Base-by-base conservation (phyloP, 2,797 vertebrate species). In the Gallinago stenura region DNA sequence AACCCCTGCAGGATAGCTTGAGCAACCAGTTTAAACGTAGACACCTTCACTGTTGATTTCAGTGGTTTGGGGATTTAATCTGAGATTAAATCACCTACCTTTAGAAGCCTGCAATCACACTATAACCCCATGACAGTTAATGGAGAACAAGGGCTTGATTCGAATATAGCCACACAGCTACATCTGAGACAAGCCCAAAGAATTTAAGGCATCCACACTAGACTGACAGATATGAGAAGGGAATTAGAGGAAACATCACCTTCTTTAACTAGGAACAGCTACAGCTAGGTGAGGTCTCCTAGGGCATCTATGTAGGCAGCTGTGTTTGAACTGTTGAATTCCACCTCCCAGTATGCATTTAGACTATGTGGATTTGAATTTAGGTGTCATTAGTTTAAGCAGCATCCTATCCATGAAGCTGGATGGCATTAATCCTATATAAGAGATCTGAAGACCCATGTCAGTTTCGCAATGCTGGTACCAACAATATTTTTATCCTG, bases 1-100 rank as follows among this genome's bases (percentile, higher is more conserved):
- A 46, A 3, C 1, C 3, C 50, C 16, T 6, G 10, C 12, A 77
- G 25, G 43, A 73, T 13, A 80, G 1, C 12, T 54, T 6, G 0
- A 43, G 26, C 16, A 82, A 61, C 12, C 19, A 77, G 2, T 19
- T 70, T 86, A n/a, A 43, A 11, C 20, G 35, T 10, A 58, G 24
- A 35, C 16, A 45, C 41, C 31, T 62, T 80, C 18, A 56, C 24
- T 81, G 13, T 43, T 68, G 25, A 57, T 94, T 93, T 83, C 41
- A 45, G 43, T 24, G 45, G 4, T 56, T 11, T 12, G 1, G 1
- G 26, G 20, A 57, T 39, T 71, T 24, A 90, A 53, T 35, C 15
- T 68, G 73, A 79, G 30, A 60, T 71, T 71, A 75, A 71, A 80
- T 58, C 25, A 50, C 12, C 9, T 26, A 21, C 14, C 7, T 91